Evolutionary conservation across 1,140 invertebrate species (phyloP), one percentile per base, ranked within the genome.

Genomic region (Thaumatotibia leucotreta): DNA sequence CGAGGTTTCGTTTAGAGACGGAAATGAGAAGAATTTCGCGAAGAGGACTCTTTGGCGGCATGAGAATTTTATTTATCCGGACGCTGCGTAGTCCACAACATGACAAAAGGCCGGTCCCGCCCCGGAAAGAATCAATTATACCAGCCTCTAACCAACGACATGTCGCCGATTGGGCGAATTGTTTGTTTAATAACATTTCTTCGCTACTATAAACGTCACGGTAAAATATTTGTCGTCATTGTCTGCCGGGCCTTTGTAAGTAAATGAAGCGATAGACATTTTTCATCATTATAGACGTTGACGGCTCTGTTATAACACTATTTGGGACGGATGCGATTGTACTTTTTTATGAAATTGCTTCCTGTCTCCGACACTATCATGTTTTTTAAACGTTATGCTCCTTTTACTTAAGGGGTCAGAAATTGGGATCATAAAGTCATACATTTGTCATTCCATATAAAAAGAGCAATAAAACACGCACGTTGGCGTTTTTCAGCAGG

Each of bases 121-220:
- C 67, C 88, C 88, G 88, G 88, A 91, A 91, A 88, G 85, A 91
- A 89, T 91, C 88, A 90, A 90, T 90, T 89, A 89, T 89, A 83
- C 78, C 75, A 81, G 76, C 69, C 82, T 74, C 79, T 67, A 77
- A 74, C 82, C 79, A 75, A 77, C 85, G 77, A 80, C 77, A 82
- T 80, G 83, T 84, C 70, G 67, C 72, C 78, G 76, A 86, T 88
- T 89, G 84, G 88, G 85, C 83, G 85, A 89, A 85, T 83, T 90
- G 86, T 90, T 90, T 90, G 88, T 90, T 87, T 90, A 90, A 90
- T 88, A 90, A 90, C 86, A 89, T 89, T 87, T 80, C 77, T 79
- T 73, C 69, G 78, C 79, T 77, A 70, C 76, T 77, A 83, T 79
- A 78, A 86, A 88, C 79, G 80, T 86, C 78, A 74, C 58, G 66